phyloP scores from a whole-genome alignment of 2,797 vertebrate species.

The Sebastes nivosus region DNA sequence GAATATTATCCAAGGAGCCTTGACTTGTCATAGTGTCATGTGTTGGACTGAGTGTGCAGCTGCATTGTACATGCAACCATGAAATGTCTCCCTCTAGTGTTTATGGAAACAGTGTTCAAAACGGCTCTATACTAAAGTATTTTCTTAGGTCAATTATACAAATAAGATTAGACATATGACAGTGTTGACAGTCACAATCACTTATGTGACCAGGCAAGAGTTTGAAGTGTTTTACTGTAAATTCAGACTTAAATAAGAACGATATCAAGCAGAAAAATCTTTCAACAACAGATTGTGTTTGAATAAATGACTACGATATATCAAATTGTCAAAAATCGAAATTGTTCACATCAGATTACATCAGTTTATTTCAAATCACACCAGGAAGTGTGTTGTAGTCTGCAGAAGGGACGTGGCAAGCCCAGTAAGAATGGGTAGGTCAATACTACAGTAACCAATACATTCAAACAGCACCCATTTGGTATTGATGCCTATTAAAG shows the following conservation, averaged over 20 bases:
- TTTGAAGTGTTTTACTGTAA: conserved; percentile 6
- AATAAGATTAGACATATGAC: neutral
- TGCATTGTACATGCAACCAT: conserved; percentile 40
- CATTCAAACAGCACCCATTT: neutral
- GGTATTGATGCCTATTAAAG: neutral
- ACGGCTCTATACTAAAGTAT: neutral
- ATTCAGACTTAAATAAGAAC: conserved; percentile 11
- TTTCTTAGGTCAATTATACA: neutral
- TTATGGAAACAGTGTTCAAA: conserved; percentile 25
- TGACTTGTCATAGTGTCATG: conserved; percentile 14
- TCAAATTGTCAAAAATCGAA: neutral
- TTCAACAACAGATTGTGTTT: conserved; percentile 39
- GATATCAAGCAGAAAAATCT: conserved; percentile 11
- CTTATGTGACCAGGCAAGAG: neutral
- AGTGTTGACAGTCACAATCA: neutral
- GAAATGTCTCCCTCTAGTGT: conserved; percentile 77
- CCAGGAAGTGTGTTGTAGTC: neutral
- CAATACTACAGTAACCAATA: conserved; percentile 1
- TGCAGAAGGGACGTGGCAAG: neutral
- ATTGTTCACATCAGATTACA: neutral
- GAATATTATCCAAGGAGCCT: conserved; percentile 24
- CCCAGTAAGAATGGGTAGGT: neutral
- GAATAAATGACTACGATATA: conserved; percentile 46
- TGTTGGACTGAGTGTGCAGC: conserved; percentile 35
- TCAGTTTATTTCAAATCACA: neutral